Conservation (phyloP, 2,797 vertebrate species). For the Tinamus major region DNA sequence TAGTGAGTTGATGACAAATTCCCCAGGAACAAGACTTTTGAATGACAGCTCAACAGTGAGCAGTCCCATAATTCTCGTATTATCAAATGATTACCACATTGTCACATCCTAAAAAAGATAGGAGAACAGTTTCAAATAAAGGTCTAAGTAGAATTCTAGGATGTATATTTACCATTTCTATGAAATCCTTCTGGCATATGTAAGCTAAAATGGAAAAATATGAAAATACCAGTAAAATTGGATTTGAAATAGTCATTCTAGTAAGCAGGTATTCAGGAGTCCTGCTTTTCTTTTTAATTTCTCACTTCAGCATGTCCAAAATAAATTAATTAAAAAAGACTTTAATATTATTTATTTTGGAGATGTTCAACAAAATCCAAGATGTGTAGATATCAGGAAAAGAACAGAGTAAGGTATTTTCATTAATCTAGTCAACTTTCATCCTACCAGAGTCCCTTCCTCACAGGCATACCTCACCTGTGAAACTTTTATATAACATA, state of each 20-base stretch:
- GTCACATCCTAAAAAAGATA: background rate
- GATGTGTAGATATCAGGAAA: background rate
- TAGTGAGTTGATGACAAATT: background rate
- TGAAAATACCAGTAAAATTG: background rate
- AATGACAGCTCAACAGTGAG: background rate
- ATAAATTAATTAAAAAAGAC: background rate
- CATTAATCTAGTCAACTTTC: background rate
- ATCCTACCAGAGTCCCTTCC: background rate
- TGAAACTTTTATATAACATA: background rate
- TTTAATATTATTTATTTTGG: background rate
- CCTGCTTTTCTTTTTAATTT: background rate
- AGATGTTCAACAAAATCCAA: background rate
- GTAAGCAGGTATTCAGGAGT: background rate
- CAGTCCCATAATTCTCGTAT: background rate
- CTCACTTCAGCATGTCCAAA: background rate
- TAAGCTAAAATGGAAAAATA: background rate
- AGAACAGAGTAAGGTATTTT: background rate
- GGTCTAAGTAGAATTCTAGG: background rate
- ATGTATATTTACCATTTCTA: background rate
- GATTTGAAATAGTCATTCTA: background rate
- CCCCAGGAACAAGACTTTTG: background rate
- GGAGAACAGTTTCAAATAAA: background rate
- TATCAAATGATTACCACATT: background rate
- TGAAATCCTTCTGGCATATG: background rate
- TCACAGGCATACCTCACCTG: background rate